These are phyloP conservation scores for Ancistrus triradiatus DNA, from an alignment of 2,113 vertebrate species.

Conservation along the genomic window DNA sequence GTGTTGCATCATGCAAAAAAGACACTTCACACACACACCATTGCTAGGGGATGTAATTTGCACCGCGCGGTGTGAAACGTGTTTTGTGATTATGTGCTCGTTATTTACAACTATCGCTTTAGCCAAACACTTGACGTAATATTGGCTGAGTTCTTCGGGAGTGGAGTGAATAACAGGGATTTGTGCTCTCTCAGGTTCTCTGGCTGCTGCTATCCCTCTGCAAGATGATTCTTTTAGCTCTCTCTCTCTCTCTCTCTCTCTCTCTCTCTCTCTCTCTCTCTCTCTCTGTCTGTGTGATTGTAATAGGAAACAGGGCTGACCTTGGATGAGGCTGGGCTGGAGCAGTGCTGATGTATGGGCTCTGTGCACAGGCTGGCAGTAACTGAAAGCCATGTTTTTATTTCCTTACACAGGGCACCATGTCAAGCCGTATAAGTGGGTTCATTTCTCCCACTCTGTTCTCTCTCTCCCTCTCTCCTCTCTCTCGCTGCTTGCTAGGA, in stretches of 20 bases:
- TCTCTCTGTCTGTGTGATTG: constrained; percentile 27
- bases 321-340: constrained; percentile 65
- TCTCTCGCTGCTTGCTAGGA: constrained; percentile 32
- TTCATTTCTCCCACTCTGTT: constrained; percentile 65
- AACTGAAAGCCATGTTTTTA: constrained; percentile 77
- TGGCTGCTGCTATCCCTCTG: background rate
- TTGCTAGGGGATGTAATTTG: constrained; percentile 13
- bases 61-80: background rate
- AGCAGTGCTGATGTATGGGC: constrained; percentile 72
- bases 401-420: constrained; percentile 64
- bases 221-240: constrained; percentile 32
- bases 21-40: constrained; percentile 3
- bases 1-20: constrained; percentile 11
- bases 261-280: constrained; percentile 8
- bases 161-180: constrained; percentile 19
- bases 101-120: background rate
- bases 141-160: background rate
- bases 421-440: constrained; percentile 71
- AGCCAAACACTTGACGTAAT: background rate
- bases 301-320: constrained; percentile 70
- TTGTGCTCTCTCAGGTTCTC: background rate
- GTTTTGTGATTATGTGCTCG: constrained; percentile 17
- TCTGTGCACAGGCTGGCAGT: constrained; percentile 58
- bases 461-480: constrained; percentile 1
- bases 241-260: constrained; percentile 10